A percentile compares a stretch with the other conserved stretches of the same genome.
phyloP scores from a whole-genome alignment of 2,113 vertebrate genomes.

The Sisor rabdophorus region DNA sequence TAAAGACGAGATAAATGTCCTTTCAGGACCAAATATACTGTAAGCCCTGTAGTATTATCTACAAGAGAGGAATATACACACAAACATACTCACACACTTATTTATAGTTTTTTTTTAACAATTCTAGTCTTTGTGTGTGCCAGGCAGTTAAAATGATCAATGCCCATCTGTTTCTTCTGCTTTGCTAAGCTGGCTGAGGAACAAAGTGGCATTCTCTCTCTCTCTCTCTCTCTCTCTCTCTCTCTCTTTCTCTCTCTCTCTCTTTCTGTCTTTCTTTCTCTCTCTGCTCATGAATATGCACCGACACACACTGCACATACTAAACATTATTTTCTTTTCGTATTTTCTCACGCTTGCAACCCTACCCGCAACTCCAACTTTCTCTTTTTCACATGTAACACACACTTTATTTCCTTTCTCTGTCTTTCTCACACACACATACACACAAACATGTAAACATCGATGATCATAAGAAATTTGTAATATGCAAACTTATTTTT shows the following conservation, averaged over 20 bases:
- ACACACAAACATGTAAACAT: background rate
- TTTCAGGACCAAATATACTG: background rate
- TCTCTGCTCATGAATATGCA: slow-evolving; percentile 25
- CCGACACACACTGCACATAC: slow-evolving; percentile 26
- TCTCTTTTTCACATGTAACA: slow-evolving; percentile 4
- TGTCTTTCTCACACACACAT: background rate
- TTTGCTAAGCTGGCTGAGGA: slow-evolving; percentile 56
- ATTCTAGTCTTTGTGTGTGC: slow-evolving; percentile 61
- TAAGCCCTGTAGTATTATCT: background rate
- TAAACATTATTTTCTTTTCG: slow-evolving; percentile 8
- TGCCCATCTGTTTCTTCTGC: slow-evolving; percentile 67
- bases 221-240: slow-evolving; percentile 27
- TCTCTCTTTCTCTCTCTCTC: slow-evolving; percentile 27
- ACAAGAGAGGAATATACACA: background rate
- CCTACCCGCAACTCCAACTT: background rate
- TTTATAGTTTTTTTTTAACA: slow-evolving; percentile 59
- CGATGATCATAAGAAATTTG: background rate
- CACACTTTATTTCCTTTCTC: background rate
- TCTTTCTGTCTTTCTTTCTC: slow-evolving; percentile 19
- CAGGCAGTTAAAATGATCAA: slow-evolving; percentile 61
- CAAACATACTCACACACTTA: background rate
- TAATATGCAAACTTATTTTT: background rate
- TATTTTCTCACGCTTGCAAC: background rate
- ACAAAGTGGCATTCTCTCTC: slow-evolving; percentile 70
- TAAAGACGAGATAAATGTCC: background rate